Evolutionary conservation across 2,797 vertebrate species (phyloP).

Genomic region (Sebastes jordani): DNA sequence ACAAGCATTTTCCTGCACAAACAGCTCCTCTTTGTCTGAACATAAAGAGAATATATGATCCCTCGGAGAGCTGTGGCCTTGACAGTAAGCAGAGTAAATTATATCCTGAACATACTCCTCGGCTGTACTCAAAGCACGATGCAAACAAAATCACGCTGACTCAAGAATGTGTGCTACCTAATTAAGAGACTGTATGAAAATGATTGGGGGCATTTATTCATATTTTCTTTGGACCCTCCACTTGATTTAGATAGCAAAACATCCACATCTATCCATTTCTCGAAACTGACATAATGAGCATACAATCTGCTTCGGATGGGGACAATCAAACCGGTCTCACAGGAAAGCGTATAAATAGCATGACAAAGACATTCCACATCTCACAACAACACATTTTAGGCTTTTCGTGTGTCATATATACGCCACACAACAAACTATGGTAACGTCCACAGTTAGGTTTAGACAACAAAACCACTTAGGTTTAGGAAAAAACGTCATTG

Average conservation of each 20-base stretch:
- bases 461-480: no score
- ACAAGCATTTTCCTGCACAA: conserved; percentile 16
- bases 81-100: neutral
- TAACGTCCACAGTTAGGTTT: no score
- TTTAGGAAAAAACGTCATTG: no score
- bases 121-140: neutral
- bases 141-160: neutral
- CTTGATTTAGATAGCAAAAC: neutral
- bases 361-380: no score
- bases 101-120: neutral
- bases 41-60: conserved; percentile 5
- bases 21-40: neutral
- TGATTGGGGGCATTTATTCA: neutral
- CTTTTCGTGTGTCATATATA: no score
- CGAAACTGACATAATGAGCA: neutral
- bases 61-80: neutral
- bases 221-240: no score
- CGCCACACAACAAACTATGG: no score
- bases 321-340: no score
- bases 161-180: neutral
- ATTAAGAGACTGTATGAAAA: neutral
- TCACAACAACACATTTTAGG: rapidly evolving
- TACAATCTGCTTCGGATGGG: rapidly evolving
- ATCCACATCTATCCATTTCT: neutral
- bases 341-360: no score